phyloP scores from a whole-genome alignment of 2,797 vertebrate genomes.

The Podargus strigoides region DNA sequence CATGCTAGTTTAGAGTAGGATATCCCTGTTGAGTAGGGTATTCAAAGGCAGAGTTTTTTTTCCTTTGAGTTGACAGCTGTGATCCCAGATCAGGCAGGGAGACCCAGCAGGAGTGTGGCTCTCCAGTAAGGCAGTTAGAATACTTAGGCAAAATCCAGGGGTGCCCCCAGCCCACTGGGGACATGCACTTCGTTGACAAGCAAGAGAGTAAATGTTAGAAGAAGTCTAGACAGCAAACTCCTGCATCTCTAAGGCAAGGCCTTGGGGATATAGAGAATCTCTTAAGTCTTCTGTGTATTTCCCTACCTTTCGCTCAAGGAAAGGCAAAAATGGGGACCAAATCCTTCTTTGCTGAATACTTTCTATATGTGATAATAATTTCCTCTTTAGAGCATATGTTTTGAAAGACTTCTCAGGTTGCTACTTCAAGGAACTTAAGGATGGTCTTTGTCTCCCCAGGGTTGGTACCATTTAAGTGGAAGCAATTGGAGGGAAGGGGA shows the following conservation, averaged over 20 bases:
- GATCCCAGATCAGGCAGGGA: neutral
- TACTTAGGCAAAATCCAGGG: neutral
- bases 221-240: neutral
- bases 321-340: neutral
- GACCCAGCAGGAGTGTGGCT: fast-evolving
- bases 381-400: neutral
- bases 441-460: neutral
- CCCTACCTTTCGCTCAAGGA: neutral
- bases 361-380: neutral
- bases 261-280: neutral
- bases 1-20: neutral
- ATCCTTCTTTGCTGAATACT: neutral
- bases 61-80: neutral
- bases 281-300: neutral
- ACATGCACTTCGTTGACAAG: neutral
- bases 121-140: neutral
- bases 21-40: neutral
- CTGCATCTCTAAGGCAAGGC: neutral
- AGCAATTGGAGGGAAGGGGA: neutral
- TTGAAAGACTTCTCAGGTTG: neutral
- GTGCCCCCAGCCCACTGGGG: neutral
- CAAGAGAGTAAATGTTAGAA: neutral
- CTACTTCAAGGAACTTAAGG: neutral
- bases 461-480: neutral
- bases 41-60: neutral